Base-by-base conservation (phyloP, 2,797 vertebrate species). In the Muscicapa striata region DNA sequence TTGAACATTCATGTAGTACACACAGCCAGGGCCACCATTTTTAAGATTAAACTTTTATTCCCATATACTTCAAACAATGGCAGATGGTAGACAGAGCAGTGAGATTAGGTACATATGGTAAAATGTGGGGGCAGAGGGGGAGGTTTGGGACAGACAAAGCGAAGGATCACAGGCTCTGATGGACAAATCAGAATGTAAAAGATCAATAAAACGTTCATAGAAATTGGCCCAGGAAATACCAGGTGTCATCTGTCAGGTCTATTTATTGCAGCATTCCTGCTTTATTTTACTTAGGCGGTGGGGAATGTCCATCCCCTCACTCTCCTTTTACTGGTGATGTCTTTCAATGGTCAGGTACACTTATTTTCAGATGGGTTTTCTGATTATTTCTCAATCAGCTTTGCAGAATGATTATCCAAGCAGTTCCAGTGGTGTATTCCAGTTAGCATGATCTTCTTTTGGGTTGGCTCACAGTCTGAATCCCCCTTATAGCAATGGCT, bases 51-150 rank as follows among this genome's bases (percentile, higher is more conserved):
- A 87, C 69, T 62, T 86, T 54, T 86, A 89, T 90, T 69, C 84
- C 38, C 58, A 62, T 78, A 87, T 84, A 67, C 84, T 87, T 94
- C 74, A 95, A 95, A 97, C 88, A 95, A 95, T 83, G 85, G 94
- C 92, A 97, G 95, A 96, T 94, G 79, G 91, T 34, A 92, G 94
- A 81, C 74, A 90, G 77, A 91, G 59, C 84, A 84, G 51, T 55
- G 76, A 95, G 72, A 90, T 87, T 90, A 94, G 89, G 85, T 96
- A 73, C 95, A 94, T 94, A 94, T 94, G 93, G 93, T 84, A 94
- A 95, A 91, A 84, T 11, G 80, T 29, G 62, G 69, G 80, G 74
- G 73, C 21, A 14, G 66, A 15, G 75, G 32, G 54, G 43, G 46
- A 49, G 69, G 55, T 73, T 88, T n/a, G 66, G 85, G 69, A 86